Conservation (phyloP, 2,888 invertebrate species). For the Trissonchulus latispiculum region DNA sequence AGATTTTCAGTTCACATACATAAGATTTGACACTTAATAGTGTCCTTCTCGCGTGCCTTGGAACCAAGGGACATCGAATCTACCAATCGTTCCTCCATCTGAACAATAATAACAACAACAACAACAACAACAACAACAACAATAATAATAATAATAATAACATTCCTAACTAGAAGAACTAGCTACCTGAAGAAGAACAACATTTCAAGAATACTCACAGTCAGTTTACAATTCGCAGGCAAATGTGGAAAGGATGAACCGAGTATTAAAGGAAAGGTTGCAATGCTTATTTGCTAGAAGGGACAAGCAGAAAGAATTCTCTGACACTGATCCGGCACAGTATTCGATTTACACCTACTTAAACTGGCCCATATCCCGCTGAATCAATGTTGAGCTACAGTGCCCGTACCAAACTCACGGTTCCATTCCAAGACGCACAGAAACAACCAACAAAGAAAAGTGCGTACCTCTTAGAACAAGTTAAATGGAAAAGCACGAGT, state of each 20-base stretch:
- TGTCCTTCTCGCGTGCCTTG: neutral
- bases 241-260: neutral
- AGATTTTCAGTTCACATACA: no score
- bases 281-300: neutral
- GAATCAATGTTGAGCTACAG: neutral
- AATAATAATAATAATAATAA: no score
- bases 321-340: neutral
- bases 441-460: neutral
- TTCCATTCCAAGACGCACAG: neutral
- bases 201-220: neutral
- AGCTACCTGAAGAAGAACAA: neutral
- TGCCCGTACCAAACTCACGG: neutral
- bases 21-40: no score
- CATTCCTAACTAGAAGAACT: neutral
- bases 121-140: no score
- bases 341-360: neutral
- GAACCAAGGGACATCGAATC: neutral
- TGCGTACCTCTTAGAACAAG: neutral
- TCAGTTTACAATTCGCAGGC: neutral
- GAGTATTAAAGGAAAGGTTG: neutral
- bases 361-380: neutral
- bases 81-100: neutral
- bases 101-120: no score
- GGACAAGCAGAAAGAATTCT: neutral
- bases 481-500: neutral